Percentiles rank a stretch among this genome's conserved stretches.
phyloP scores from a whole-genome alignment of 23 tunicate species.

The Diplosoma virens region DNA sequence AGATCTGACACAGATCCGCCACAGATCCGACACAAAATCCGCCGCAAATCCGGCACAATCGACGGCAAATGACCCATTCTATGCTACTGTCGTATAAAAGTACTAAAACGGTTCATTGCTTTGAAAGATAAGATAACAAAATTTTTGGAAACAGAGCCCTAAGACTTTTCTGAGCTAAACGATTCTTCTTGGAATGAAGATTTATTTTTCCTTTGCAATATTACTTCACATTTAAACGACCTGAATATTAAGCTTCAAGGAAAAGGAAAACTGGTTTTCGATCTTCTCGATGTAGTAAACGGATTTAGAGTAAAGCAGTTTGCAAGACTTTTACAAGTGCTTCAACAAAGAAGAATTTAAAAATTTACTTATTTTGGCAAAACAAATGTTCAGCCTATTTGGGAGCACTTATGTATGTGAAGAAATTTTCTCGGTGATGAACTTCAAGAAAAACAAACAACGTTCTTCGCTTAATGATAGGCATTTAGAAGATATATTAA shows the following conservation, averaged over 20 bases:
- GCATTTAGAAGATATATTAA: constrained; percentile 9
- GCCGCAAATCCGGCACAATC: too few species aligned
- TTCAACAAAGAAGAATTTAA: constrained; percentile 25
- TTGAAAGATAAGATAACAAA: constrained; percentile 33
- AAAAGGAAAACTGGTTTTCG: constrained; percentile 35
- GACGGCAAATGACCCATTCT: too few species aligned
- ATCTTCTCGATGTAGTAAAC: constrained; percentile 28
- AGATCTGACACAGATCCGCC: too few species aligned
- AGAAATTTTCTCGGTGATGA: too few species aligned
- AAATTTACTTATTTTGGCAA: constrained; percentile 27
- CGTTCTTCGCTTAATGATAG: too few species aligned
- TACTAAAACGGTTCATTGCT: constrained; percentile 42
- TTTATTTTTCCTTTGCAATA: constrained; percentile 40
- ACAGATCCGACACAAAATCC: too few species aligned
- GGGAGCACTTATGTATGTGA: constrained; percentile 32
- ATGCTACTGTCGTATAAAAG: constrained; percentile 37
- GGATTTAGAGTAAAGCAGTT: constrained; percentile 32
- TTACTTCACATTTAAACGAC: constrained; percentile 45
- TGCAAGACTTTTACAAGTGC: constrained; percentile 31
- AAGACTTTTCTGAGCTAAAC: constrained; percentile 29
- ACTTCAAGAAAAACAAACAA: too few species aligned
- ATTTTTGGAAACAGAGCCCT: constrained; percentile 25
- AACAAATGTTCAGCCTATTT: too few species aligned
- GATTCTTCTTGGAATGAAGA: constrained; percentile 44
- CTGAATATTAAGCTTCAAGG: constrained; percentile 44